Evolutionary conservation across 1,140 invertebrate species (phyloP).

Genomic region (Colletes latitarsis): DNA sequence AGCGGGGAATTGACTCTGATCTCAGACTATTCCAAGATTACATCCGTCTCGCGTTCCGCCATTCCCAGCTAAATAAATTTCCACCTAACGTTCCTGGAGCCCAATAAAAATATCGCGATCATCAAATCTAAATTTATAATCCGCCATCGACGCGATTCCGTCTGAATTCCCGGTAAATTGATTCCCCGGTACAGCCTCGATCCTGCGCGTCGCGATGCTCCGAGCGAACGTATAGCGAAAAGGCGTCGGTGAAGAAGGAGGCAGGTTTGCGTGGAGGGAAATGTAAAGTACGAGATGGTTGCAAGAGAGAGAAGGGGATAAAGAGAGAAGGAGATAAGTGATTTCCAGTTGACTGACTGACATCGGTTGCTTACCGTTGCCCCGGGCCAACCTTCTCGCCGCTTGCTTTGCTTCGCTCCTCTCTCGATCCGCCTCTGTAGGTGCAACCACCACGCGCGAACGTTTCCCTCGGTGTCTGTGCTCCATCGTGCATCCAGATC

Average conservation of each 20-base stretch:
- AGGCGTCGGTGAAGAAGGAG: slow-evolving; percentile 19
- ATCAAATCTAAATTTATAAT: slow-evolving; percentile 71
- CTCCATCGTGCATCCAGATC: background rate
- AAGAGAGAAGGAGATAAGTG: slow-evolving; percentile 67
- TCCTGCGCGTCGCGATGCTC: slow-evolving; percentile 33
- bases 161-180: slow-evolving; percentile 69
- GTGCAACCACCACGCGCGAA: background rate
- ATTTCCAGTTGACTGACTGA: slow-evolving; percentile 76
- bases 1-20: too few relatives aligned
- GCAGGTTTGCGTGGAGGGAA: slow-evolving; percentile 2
- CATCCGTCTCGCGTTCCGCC: too few relatives aligned
- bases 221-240: background rate
- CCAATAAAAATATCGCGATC: too few relatives aligned
- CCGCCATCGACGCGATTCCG: slow-evolving; percentile 45
- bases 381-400: slow-evolving; percentile 48
- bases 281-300: slow-evolving; percentile 40
- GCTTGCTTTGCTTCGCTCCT: slow-evolving; percentile 25
- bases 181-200: slow-evolving; percentile 66
- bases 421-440: slow-evolving; percentile 28
- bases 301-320: background rate
- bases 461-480: background rate
- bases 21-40: too few relatives aligned
- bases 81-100: too few relatives aligned
- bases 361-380: slow-evolving; percentile 64
- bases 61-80: too few relatives aligned